Evolutionary conservation across 2,797 vertebrate genomes (phyloP).

Genomic region (Ara ararauna): DNA sequence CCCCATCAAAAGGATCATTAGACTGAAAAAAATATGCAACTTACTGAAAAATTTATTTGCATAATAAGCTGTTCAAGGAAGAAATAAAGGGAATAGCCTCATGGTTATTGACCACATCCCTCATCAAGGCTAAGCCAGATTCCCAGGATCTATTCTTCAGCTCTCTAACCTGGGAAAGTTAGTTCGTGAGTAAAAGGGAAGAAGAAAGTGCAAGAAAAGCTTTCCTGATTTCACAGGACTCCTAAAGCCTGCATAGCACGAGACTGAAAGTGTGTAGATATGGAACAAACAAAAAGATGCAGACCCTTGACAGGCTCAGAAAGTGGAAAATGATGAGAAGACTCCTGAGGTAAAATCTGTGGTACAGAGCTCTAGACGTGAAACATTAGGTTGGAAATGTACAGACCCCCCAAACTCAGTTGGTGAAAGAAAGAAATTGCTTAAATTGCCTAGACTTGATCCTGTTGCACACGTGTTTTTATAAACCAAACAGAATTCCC

Average conservation of each 20-base stretch:
- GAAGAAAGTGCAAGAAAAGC: not conserved
- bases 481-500: not conserved
- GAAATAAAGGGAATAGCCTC: slow-evolving; percentile 37
- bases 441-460: not conserved
- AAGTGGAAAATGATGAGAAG: not conserved
- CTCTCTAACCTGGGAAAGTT: slow-evolving; percentile 8
- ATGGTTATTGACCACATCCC: slow-evolving; percentile 60
- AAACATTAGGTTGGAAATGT: not conserved
- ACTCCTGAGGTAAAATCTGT: not conserved
- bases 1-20: slow-evolving; percentile 42
- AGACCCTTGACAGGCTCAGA: not conserved
- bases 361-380: not conserved
- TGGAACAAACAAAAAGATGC: not conserved
- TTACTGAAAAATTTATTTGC: slow-evolving; percentile 43
- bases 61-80: slow-evolving; percentile 46
- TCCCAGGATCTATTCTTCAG: slow-evolving; percentile 30
- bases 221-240: not conserved
- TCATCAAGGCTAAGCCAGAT: slow-evolving; percentile 33
- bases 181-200: not conserved
- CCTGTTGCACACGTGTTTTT: not conserved
- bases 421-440: not conserved
- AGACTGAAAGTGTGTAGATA: not conserved
- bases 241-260: not conserved
- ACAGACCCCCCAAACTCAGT: not conserved
- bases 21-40: slow-evolving; percentile 10